These are phyloP conservation scores for Drosophila willistoni DNA, from an alignment of 1,140 invertebrate species.

Conservation along the genomic window DNA sequence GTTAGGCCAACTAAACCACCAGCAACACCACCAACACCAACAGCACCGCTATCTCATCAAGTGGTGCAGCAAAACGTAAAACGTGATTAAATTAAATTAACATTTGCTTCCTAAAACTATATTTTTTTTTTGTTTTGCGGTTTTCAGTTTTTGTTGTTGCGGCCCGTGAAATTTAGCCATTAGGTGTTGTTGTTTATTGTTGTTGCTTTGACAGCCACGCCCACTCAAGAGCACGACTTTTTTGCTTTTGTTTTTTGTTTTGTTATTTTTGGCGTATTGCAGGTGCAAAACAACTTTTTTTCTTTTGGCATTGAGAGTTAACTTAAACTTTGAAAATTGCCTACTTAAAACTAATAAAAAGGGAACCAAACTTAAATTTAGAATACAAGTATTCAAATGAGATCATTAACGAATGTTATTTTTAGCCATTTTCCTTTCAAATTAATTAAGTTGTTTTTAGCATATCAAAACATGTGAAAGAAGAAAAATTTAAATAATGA, in stretches of 20 bases:
- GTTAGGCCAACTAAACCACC: constrained; percentile 13
- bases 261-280: constrained; percentile 16
- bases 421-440: background rate
- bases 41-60: constrained; percentile 6
- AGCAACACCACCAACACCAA: constrained; percentile 4
- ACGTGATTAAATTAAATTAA: constrained; percentile 82
- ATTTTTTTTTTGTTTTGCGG: constrained; percentile 10
- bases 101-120: constrained; percentile 67
- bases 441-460: background rate
- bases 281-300: constrained; percentile 33
- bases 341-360: background rate
- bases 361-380: background rate
- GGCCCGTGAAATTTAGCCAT: constrained; percentile 77
- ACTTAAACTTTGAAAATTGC: constrained; percentile 19
- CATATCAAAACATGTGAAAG: background rate
- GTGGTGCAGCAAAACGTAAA: constrained; percentile 40
- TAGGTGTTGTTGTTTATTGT: constrained; percentile 73
- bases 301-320: constrained; percentile 33
- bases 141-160: constrained; percentile 12
- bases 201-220: constrained; percentile 70
- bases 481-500: background rate
- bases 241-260: background rate
- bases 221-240: constrained; percentile 50
- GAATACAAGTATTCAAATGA: background rate
- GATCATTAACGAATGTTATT: background rate